Evolutionary conservation across 2,113 vertebrate genomes (phyloP), one percentile per base, ranked within the genome.

Genomic region (Phalacrocorax aristotelis): DNA sequence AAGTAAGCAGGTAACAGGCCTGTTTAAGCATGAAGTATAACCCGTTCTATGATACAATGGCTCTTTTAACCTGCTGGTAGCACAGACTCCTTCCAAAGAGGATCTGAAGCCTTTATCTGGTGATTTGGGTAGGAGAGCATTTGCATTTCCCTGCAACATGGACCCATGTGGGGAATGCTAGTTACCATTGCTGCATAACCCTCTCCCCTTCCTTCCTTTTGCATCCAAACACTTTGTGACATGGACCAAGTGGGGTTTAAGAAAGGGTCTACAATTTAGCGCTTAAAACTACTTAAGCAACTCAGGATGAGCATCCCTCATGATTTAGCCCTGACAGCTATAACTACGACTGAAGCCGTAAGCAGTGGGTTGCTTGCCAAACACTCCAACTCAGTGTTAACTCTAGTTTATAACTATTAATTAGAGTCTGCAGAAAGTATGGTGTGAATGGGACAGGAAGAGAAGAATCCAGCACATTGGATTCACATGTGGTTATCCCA

Each of bases 141-240:
- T 68, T 51, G 2, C 49, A 26, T n/a, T 44, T 83, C 14, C 11
- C 52, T 34, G 34, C 6, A 52, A 4, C 27, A 38, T 66, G 60
- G 10, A 36, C 3, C 9, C 4, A 18, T 34, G 58, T 64, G 51
- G 6, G 18, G 12, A 68, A 36, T 46, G 40, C 0, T 27, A 58
- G 11, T 5, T 66, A 38, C 23, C 9, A 9, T 13, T 62, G 21
- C 5, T 2, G 1, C 0, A 0, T 23, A n/a, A 1, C 3, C 8
- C 4, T 34, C 21, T 62, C 7, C 10, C 2, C 1, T 69, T 72
- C n/a, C 14, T 49, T 46, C 15, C 11, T 62, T 90, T 91, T 52
- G 44, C 30, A 30, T 57, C 36, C 40, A 72, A 51, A 60, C 1
- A 2, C 22, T 60, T 83, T 51, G 10, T 52, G 11, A 40, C 3